Conservation (phyloP, 2,888 invertebrate species). For the Calliopum simillimum region DNA sequence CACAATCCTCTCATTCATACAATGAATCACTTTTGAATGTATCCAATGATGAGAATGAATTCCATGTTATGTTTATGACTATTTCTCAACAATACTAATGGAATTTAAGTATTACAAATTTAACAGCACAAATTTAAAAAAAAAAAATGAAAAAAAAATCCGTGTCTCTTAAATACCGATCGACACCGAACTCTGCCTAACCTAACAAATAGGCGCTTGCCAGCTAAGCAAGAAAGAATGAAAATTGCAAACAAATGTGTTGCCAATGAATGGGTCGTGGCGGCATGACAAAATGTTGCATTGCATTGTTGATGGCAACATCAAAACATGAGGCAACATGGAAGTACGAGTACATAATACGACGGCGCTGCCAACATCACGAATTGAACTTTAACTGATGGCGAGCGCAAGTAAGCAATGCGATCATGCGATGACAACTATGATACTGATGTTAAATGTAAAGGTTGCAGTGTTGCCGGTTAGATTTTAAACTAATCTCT, state of each 20-base stretch:
- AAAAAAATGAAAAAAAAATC: no score
- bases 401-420: slow-evolving; percentile 13
- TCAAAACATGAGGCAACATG: slow-evolving; percentile 8
- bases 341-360: slow-evolving; percentile 44
- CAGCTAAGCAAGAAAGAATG: slow-evolving; percentile 38
- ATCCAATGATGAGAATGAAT: no score
- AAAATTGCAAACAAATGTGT: slow-evolving; percentile 61
- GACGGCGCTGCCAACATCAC: slow-evolving; percentile 57
- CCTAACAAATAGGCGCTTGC: slow-evolving; percentile 56
- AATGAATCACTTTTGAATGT: no score
- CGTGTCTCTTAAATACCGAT: slow-evolving; percentile 27
- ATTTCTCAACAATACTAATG: no score
- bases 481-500: no score
- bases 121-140: no score
- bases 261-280: slow-evolving; percentile 61
- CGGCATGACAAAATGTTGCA: slow-evolving; percentile 60
- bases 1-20: no score
- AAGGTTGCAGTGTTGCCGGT: no score
- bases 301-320: slow-evolving; percentile 38
- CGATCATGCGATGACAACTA: slow-evolving; percentile 16
- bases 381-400: slow-evolving; percentile 61
- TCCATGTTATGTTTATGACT: no score
- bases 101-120: no score
- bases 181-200: slow-evolving; percentile 47
- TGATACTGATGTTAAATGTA: slow-evolving; percentile 6